A percentile compares a stretch with the other conserved stretches of the same genome.
These are phyloP conservation scores for Noctua comes DNA, from an alignment of 2,888 invertebrate species.

Conservation along the genomic window DNA sequence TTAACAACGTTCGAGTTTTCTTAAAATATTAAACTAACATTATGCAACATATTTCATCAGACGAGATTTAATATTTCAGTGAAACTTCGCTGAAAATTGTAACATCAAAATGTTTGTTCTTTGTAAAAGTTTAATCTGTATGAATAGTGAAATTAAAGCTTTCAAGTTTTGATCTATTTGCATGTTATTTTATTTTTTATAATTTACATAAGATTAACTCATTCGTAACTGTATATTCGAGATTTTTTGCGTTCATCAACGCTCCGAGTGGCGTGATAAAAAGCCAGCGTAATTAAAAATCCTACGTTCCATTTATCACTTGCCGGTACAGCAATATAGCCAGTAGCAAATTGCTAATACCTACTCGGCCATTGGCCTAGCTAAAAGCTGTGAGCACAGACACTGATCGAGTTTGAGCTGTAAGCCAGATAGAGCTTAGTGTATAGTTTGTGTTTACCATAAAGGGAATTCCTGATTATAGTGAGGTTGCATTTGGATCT, in stretches of 20 bases:
- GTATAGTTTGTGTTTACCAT: constrained; percentile 33
- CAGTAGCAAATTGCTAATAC: constrained; percentile 36
- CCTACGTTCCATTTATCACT: constrained; percentile 42
- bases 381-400: constrained; percentile 2
- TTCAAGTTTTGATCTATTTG: not conserved
- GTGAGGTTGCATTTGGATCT: constrained; percentile 12
- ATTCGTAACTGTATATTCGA: constrained; percentile 14
- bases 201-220: constrained; percentile 8
- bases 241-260: constrained; percentile 36
- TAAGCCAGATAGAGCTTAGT: constrained; percentile 29
- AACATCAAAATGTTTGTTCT: constrained; percentile 28
- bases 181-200: not conserved
- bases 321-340: constrained; percentile 11
- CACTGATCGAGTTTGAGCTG: constrained; percentile 33
- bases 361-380: not conserved
- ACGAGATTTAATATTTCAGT: constrained; percentile 26
- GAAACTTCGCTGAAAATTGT: constrained; percentile 18
- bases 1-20: constrained; percentile 9
- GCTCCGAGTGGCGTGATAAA: constrained; percentile 4
- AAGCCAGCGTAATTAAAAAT: constrained; percentile 44
- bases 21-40: constrained; percentile 15
- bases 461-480: constrained; percentile 30
- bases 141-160: constrained; percentile 14
- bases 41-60: constrained; percentile 28
- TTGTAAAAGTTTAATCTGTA: constrained; percentile 10